Evolutionary conservation across 2,113 vertebrate genomes (phyloP), one percentile per base, ranked within the genome.

Genomic region (Epinephelus lanceolatus): DNA sequence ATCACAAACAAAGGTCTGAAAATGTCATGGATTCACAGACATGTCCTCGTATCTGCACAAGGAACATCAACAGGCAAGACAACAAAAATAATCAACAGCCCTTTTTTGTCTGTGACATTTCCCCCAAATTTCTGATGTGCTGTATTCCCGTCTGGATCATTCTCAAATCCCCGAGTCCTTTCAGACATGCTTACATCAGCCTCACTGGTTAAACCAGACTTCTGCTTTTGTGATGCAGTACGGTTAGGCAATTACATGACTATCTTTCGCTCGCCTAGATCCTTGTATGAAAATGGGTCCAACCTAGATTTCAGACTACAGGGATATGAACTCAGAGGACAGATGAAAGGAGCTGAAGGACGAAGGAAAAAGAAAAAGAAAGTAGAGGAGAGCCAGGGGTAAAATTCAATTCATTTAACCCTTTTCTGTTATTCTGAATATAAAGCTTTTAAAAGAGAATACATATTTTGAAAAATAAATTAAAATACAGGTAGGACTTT

Each of bases 261-360:
- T 78, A 51, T 81, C 77, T 83, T 68, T 80, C 62, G 45, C 75
- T 89, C 27, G 61, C 71, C 61, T 52, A 63, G 83, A 78, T 89
- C 74, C 45, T 27, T 49, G 45, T 87, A 89, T 87, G 86, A 86
- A 93, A 94, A 92, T 92, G 84, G 75, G 88, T 89, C 86, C 89
- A 93, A 93, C 91, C 94, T 91, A 93, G 86, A 91, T 95, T 91
- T 77, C 57, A 91, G 84, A 81, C 94, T 86, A 76, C 85, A 74
- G 91, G 91, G 94, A 94, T 66, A 81, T 89, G 81, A 91, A 88
- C 87, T 85, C 87, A 85, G 88, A 93, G 82, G 90, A 90, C 87
- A 88, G 82, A 85, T 89, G 86, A 89, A 92, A 90, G 77, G 77
- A 87, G 88, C 83, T 90, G 92, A 95, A 95, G 92, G 94, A 93